Evolutionary conservation across 2,113 vertebrate genomes (phyloP), one percentile per base, ranked within the genome.

Genomic region (Polypterus senegalus): DNA sequence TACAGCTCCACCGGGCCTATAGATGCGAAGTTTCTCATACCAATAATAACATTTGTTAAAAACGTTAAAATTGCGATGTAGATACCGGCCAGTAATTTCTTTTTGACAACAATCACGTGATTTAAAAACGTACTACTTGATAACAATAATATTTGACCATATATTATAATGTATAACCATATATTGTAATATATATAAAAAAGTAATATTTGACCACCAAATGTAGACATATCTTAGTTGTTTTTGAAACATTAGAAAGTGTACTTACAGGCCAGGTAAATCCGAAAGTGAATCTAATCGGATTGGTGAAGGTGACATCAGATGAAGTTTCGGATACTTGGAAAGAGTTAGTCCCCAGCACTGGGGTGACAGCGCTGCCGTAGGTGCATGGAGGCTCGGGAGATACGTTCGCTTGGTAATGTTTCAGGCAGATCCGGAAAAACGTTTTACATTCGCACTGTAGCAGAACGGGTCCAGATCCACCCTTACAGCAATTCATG

Each of bases 351-450:
- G 91, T 90, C 48, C 94, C 96, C 49, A 98, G 86, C 48, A 98
- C 96, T 0, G 96, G 96, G 9, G 96, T 97, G 79, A 95, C 83
- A 4, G 92, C 81, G 45, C 90, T 92, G 76, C 96, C 96, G 66
- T 98, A 98, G 48, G 96, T 98, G 77, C 96, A 98, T 54, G 96
- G 96, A 3, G 94, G 94, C 71, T 98, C 96, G 0, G 94, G 96
- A 54, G 94, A 96, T 48, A 98, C 94, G 74, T 86, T 97, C 61
- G 87, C 83, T 78, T 98, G 96, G 71, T 98, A 98, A 69, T 98
- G 96, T 76, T 98, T 98, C 70, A 98, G 90, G 76, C 96, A 98
- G 63, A 98, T 87, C 59, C 94, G 87, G 83, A 98, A 98, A 84
- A 97, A 98, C 43, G 96, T 98, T 77, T 93, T 89, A 82, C 96